Base-by-base conservation (phyloP, 2,797 vertebrate genomes). In the Labeo calbasu region DNA sequence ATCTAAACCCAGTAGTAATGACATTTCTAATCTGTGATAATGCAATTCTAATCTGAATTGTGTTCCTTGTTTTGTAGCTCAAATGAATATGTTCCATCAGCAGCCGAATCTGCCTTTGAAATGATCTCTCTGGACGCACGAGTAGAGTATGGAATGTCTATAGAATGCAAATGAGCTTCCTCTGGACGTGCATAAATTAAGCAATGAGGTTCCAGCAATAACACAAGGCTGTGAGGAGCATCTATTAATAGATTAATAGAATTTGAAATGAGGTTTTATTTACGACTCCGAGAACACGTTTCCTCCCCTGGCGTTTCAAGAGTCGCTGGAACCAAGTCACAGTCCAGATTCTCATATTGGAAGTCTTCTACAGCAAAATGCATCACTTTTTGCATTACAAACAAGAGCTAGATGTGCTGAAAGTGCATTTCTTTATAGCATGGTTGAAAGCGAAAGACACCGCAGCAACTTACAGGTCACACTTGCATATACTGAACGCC, bases 181-280 rank as follows among this genome's bases (percentile, higher is more conserved):
- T 94, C 94, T 93, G 92, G 92, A 94, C 92, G 89, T 87, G 92
- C 93, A 95, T 94, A 94, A 94, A 94, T 95, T 95, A 94, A 92
- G 94, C 90, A 89, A 94, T 93, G 94, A 92, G 93, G 93, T 89
- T 92, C 91, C 92, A 91, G 92, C 93, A 94, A 92, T 94, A 93
- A 94, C 92, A 91, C 92, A 88, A 92, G 93, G 92, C 92, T 92
- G 89, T 91, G 90, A 92, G 92, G 90, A 93, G 92, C 92, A 91
- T 90, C 91, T 93, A 93, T 93, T 93, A 87, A 87, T 79, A 81
- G 93, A 93, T 79, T 79, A 72, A 78, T 93, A 91, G 92, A 93
- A 93, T 94, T 93, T 91, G 91, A 94, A 94, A 94, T 88, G 88
- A 92, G 93, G 92, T 92, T 90, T 93, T 94, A 94, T 94, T 94